These are phyloP conservation scores for Ceuthmochares aereus DNA, from an alignment of 2,113 vertebrate species.

Conservation along the genomic window DNA sequence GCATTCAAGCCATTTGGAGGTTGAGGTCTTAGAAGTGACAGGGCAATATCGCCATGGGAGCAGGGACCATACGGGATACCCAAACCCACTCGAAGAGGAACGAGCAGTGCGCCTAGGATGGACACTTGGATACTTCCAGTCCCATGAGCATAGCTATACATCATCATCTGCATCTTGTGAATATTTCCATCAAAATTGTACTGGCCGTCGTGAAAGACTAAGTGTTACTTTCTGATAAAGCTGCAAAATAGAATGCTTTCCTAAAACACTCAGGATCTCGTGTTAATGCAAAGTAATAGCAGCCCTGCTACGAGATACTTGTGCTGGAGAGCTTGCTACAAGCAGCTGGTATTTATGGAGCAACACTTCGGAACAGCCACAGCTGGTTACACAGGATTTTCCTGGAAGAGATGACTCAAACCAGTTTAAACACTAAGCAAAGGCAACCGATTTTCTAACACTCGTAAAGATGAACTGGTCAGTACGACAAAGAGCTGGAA, in stretches of 20 bases:
- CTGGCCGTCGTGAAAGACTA: background rate
- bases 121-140: background rate
- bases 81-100: background rate
- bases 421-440: background rate
- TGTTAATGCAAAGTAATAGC: background rate
- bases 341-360: constrained; percentile 60
- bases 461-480: background rate
- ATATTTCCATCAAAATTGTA: background rate
- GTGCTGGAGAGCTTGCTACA: background rate
- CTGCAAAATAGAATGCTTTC: background rate
- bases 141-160: background rate
- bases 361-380: constrained; percentile 23
- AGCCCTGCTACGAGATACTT: background rate
- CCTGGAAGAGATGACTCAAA: background rate
- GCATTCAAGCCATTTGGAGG: rapidly evolving
- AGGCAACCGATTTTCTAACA: background rate
- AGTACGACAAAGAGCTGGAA: background rate
- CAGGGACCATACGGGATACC: background rate
- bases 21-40: background rate
- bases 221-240: background rate
- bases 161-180: background rate
- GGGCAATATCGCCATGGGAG: rapidly evolving
- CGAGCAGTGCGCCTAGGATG: background rate
- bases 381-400: constrained; percentile 14
- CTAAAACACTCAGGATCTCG: background rate